A percentile compares a stretch with the other conserved stretches of the same genome.
Evolutionary conservation across 2,888 invertebrate species (phyloP).

Genomic region (Drosophila picticornis): DNA sequence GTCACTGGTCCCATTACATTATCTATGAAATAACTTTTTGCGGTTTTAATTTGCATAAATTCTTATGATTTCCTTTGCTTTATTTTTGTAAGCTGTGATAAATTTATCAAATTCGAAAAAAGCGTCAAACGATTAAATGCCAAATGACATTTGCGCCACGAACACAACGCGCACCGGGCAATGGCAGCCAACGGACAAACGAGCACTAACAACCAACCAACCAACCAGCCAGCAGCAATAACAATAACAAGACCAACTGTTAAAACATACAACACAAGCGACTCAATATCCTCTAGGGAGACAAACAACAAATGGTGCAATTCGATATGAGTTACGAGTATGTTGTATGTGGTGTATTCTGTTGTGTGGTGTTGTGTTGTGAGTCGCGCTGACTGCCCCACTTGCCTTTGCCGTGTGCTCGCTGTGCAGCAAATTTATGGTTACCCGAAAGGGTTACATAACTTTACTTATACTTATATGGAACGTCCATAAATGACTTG

Average conservation of each 20-base stretch:
- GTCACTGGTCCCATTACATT: slow-evolving; percentile 47
- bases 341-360: slow-evolving; percentile 35
- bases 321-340: slow-evolving; percentile 69
- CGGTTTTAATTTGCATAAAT: slow-evolving; percentile 63
- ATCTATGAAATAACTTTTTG: slow-evolving; percentile 45
- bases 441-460: slow-evolving; percentile 53
- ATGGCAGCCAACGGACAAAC: slow-evolving; percentile 41
- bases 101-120: slow-evolving; percentile 76
- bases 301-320: slow-evolving; percentile 77
- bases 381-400: slow-evolving; percentile 47
- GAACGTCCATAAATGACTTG: slow-evolving; percentile 43
- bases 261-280: slow-evolving; percentile 29
- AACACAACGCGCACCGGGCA: slow-evolving; percentile 63
- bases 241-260: slow-evolving; percentile 25
- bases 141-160: slow-evolving; percentile 36
- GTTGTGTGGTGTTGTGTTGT: slow-evolving; percentile 40
- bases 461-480: slow-evolving; percentile 47
- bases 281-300: slow-evolving; percentile 65
- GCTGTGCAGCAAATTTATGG: slow-evolving; percentile 54
- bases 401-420: slow-evolving; percentile 63
- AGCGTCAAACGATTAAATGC: slow-evolving; percentile 74
- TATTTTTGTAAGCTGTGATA: slow-evolving; percentile 78
- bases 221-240: slow-evolving; percentile 31
- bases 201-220: slow-evolving; percentile 24
- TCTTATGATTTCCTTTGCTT: slow-evolving; percentile 60